Base-by-base conservation (phyloP, 2,797 vertebrate genomes). In the Champsocephalus esox region DNA sequence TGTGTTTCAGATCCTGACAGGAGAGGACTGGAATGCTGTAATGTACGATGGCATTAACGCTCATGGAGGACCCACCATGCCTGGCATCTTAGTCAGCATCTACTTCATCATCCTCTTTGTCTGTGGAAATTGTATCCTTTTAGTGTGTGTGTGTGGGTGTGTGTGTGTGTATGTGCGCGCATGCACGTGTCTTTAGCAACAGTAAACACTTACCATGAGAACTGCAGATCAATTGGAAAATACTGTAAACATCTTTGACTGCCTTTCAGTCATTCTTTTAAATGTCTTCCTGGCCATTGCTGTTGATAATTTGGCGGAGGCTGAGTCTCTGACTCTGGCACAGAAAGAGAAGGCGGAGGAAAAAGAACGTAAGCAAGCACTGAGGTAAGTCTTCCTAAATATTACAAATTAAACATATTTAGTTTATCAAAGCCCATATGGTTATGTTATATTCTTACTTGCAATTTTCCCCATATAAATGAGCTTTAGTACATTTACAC, bases 21-120 rank as follows among this genome's bases (percentile, higher is more conserved):
- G 97, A 3, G 97, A 99, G 67, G 97, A 97, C 87, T 99, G 97
- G 97, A 98, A 96, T 80, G 92, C 95, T 0, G 93, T 99, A 19
- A 99, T 99, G 97, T 98, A 98, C 7, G 93, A 98, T 3, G 97
- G 97, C 4, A 96, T 99, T 81, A 95, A 96, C 96, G 96, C 97
- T 65, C 96, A 96, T 0, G 97, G 96, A 0, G 97, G 97, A 17
- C 97, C 97, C 0, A 91, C 92, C 71, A 96, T 97, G 75, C 97
- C 97, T 0, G 97, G 97, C 0, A 93, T 99, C 82, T 91, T 97
- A 0, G 97, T 98, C 86, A 98, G 96, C 93, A 95, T 98, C 81
- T 99, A 98, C 86, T 99, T 99, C 90, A 96, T 99, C 90, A 95
- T 99, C 84, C 95, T 98, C 50, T 99, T 98, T 0, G 96, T 98